A percentile compares a stretch with the other conserved stretches of the same genome.
These are phyloP conservation scores for Gastrophryne carolinensis DNA, from an alignment of 2,797 vertebrate genomes.

Conservation along the genomic window DNA sequence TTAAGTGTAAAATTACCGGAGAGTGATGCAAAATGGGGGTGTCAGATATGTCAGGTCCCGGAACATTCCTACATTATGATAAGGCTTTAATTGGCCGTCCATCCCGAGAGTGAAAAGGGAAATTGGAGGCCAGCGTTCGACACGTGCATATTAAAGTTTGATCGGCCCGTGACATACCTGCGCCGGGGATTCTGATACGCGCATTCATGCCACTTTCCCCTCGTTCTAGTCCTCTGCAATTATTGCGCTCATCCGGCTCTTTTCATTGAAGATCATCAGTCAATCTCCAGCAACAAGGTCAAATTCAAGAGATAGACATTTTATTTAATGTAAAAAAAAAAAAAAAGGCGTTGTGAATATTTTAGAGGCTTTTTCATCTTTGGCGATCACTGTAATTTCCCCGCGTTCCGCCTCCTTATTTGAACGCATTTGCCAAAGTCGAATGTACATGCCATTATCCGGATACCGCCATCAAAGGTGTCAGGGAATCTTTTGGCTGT, in stretches of 20 bases:
- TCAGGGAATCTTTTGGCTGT: too few relatives aligned
- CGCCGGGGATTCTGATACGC: conserved; percentile 53
- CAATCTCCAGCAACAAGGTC: conserved; percentile 69
- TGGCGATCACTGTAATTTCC: conserved; percentile 42
- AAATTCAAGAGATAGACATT: conserved; percentile 50
- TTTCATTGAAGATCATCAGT: conserved; percentile 55
- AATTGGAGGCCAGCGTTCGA: conserved; percentile 62
- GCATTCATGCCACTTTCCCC: conserved; percentile 58
- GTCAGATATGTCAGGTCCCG: conserved; percentile 46
- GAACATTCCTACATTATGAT: conserved; percentile 59
- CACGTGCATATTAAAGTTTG: conserved; percentile 74
- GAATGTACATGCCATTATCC: background rate
- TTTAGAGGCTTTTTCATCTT: background rate
- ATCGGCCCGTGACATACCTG: conserved; percentile 63
- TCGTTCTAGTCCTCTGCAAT: conserved; percentile 62
- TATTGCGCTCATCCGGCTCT: conserved; percentile 64
- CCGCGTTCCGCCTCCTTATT: conserved; percentile 2
- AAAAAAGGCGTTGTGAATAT: conserved; percentile 24
- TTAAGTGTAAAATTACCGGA: conserved; percentile 20
- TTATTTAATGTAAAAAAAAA: conserved; percentile 22
- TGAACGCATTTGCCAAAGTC: background rate
- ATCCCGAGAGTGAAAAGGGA: conserved; percentile 51
- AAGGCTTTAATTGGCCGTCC: conserved; percentile 62
- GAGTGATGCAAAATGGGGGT: conserved; percentile 59
- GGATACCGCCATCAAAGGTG: too few relatives aligned